A percentile compares a stretch with the other conserved stretches of the same genome.
Evolutionary conservation across 2,113 vertebrate species (phyloP).

Genomic region (Oncorhynchus keta): DNA sequence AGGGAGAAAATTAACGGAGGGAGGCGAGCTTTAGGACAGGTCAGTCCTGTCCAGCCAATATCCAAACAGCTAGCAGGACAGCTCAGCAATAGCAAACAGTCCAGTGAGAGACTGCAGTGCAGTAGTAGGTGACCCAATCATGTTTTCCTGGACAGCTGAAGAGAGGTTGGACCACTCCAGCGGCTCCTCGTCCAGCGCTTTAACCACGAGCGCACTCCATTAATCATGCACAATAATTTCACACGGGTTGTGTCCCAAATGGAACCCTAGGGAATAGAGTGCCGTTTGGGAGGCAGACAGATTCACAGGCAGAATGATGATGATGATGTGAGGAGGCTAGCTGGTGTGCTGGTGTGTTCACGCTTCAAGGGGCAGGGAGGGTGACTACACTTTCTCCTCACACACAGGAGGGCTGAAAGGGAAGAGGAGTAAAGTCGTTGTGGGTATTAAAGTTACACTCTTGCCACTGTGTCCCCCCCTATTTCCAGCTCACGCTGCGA

Average conservation of each 20-base stretch:
- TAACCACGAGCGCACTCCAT: slow-evolving; percentile 13
- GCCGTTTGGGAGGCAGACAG: background rate
- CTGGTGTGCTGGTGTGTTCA: slow-evolving; percentile 44
- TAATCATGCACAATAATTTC: slow-evolving; percentile 23
- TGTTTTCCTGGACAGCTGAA: background rate
- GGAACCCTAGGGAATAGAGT: background rate
- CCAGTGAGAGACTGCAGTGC: too few species aligned
- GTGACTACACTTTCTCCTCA: background rate
- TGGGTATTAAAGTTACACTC: background rate
- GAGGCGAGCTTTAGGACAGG: background rate
- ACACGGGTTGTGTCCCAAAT: background rate
- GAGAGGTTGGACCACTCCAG: background rate
- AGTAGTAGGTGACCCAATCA: background rate
- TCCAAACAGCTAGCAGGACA: background rate
- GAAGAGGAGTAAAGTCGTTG: too few species aligned
- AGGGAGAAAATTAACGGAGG: background rate
- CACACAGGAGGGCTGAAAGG: background rate
- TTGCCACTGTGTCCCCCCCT: slow-evolving; percentile 26
- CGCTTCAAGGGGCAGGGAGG: slow-evolving; percentile 44
- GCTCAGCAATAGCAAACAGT: too few species aligned
- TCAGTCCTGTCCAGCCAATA: slow-evolving; percentile 9
- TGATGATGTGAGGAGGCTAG: slow-evolving; percentile 4
- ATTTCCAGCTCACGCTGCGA: background rate
- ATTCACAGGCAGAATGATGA: background rate
- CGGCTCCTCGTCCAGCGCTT: background rate